phyloP scores from a whole-genome alignment of 2,113 vertebrate species.

The Cyphomyrus plagiostoma region DNA sequence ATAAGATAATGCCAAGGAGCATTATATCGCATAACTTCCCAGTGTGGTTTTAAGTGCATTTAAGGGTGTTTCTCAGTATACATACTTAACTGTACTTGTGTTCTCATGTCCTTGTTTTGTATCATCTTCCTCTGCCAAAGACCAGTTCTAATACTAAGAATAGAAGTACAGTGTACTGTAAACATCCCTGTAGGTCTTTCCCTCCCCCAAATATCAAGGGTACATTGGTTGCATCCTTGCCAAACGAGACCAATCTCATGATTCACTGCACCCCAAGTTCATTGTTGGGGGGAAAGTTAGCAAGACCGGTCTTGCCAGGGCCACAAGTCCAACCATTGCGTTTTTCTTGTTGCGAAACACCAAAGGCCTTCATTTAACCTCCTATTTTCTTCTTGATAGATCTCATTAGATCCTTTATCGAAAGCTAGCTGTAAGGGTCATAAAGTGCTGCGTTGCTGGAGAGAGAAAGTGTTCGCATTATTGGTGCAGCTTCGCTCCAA shows the following conservation, averaged over 20 bases:
- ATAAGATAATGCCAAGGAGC: background rate
- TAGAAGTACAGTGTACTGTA: background rate
- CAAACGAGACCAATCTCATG: background rate
- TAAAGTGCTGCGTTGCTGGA: conserved; percentile 59
- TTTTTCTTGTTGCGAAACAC: background rate
- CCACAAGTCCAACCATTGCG: background rate
- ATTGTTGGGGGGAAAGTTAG: background rate
- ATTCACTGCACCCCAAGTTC: background rate
- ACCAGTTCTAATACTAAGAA: background rate
- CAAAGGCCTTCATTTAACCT: background rate
- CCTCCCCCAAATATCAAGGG: background rate
- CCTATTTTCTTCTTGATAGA: conserved; percentile 31
- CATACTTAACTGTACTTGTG: background rate
- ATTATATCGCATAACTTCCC: background rate
- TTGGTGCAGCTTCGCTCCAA: conserved; percentile 61
- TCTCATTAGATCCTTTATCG: conserved; percentile 37
- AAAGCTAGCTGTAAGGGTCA: conserved; percentile 35
- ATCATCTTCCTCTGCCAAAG: background rate
- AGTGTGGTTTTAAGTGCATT: background rate
- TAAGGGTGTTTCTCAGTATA: background rate
- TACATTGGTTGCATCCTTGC: background rate
- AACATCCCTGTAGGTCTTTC: background rate
- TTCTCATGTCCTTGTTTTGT: background rate
- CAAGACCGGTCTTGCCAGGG: background rate
- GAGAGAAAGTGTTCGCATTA: conserved; percentile 64